Evolutionary conservation across 2,113 vertebrate genomes (phyloP).

Genomic region (Rousettus leschenaultii): DNA sequence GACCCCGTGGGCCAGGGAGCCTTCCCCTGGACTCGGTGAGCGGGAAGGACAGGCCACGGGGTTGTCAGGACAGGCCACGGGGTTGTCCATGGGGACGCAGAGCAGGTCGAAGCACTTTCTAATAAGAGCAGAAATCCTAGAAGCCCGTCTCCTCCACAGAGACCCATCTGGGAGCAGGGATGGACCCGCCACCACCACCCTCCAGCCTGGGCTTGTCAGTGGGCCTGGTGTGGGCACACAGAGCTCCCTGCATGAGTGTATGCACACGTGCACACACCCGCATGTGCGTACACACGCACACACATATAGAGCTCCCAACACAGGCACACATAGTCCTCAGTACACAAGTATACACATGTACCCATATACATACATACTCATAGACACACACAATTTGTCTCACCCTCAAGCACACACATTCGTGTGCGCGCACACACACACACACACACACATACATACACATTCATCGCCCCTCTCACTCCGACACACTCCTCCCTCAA

Average conservation of each 20-base stretch:
- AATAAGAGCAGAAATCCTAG: background rate
- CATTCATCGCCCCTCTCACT: rapidly evolving
- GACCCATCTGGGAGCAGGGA: background rate
- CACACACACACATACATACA: background rate
- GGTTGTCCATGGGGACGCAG: no score
- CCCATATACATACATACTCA: no score
- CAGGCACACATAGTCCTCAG: background rate
- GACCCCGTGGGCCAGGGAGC: background rate
- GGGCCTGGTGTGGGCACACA: background rate
- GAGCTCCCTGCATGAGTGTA: background rate
- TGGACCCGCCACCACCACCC: background rate
- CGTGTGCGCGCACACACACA: background rate
- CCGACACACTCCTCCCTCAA: background rate
- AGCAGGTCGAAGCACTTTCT: background rate
- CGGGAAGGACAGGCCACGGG: background rate
- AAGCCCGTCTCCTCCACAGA: no score
- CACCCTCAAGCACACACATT: no score
- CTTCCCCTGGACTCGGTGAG: no score
- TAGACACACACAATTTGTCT: background rate
- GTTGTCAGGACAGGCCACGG: background rate
- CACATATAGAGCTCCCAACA: background rate
- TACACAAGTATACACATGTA: background rate
- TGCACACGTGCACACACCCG: no score
- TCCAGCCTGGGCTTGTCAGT: background rate
- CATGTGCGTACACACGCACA: no score